These are phyloP conservation scores for Heliangelus exortis DNA, from an alignment of 2,797 vertebrate species.

Conservation along the genomic window DNA sequence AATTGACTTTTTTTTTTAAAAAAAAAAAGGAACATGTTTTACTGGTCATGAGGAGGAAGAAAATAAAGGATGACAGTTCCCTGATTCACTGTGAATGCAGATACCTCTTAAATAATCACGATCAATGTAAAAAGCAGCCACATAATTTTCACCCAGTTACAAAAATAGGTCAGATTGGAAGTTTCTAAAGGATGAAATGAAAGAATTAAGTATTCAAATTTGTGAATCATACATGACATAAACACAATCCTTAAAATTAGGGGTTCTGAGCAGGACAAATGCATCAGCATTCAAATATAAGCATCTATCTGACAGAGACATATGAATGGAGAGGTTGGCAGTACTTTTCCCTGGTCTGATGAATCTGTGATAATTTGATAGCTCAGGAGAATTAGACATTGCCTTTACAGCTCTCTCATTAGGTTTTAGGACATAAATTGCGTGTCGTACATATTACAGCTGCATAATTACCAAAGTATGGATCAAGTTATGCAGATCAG, in stretches of 20 bases:
- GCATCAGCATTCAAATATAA: background rate
- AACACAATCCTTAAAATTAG: background rate
- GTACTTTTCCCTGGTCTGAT: background rate
- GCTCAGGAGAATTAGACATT: background rate
- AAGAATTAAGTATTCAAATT: background rate
- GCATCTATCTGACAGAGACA: background rate
- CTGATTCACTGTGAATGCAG: background rate
- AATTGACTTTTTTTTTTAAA: background rate
- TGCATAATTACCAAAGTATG: background rate
- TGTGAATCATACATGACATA: background rate
- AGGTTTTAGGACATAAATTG: background rate
- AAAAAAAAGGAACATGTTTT: background rate
- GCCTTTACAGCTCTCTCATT: background rate
- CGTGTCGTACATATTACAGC: background rate
- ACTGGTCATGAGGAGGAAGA: background rate
- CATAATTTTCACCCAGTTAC: background rate
- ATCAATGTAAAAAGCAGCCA: background rate
- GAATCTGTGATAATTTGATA: background rate
- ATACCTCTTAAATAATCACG: background rate
- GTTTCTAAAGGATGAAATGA: background rate
- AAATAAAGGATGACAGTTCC: background rate
- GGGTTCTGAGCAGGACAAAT: background rate
- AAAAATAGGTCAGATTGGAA: background rate
- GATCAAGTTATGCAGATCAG: background rate
- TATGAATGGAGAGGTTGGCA: background rate